A percentile compares a stretch with the other conserved stretches of the same genome.
Evolutionary conservation across 1,140 invertebrate genomes (phyloP).

Genomic region (Tetramorium parvispinum): DNA sequence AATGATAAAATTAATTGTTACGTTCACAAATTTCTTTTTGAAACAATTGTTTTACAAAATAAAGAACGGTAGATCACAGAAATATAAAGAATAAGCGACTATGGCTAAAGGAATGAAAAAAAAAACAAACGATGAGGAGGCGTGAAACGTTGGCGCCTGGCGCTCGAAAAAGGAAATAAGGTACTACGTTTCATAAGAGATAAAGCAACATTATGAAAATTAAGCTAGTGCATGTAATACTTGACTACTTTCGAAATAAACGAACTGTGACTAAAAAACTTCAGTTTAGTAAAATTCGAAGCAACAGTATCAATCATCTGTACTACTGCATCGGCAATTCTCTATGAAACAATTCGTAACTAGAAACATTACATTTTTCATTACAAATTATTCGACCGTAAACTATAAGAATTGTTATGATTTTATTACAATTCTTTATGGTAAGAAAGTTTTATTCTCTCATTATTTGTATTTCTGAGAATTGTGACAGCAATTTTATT

Average conservation of each 20-base stretch:
- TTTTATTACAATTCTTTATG: constrained; percentile 10
- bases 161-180: constrained; percentile 75
- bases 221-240: constrained; percentile 42
- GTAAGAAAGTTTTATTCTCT: background rate
- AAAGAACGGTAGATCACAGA: background rate
- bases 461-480: background rate
- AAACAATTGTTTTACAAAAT: background rate
- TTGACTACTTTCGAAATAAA: constrained; percentile 31
- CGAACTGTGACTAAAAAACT: constrained; percentile 37
- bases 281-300: background rate
- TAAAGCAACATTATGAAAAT: constrained; percentile 70
- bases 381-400: background rate
- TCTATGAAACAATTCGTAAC: background rate
- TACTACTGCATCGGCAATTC: background rate
- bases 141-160: constrained; percentile 81
- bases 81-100: constrained; percentile 48
- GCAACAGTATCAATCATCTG: background rate
- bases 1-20: background rate
- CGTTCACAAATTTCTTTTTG: background rate
- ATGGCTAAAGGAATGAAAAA: constrained; percentile 59
- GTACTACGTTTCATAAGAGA: constrained; percentile 71
- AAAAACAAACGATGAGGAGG: constrained; percentile 65
- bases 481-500: background rate
- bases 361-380: background rate
- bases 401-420: background rate